A percentile compares a stretch with the other conserved stretches of the same genome.
These are phyloP conservation scores for Sminthurides bifidus DNA, from an alignment of 1,140 invertebrate species.

Conservation along the genomic window DNA sequence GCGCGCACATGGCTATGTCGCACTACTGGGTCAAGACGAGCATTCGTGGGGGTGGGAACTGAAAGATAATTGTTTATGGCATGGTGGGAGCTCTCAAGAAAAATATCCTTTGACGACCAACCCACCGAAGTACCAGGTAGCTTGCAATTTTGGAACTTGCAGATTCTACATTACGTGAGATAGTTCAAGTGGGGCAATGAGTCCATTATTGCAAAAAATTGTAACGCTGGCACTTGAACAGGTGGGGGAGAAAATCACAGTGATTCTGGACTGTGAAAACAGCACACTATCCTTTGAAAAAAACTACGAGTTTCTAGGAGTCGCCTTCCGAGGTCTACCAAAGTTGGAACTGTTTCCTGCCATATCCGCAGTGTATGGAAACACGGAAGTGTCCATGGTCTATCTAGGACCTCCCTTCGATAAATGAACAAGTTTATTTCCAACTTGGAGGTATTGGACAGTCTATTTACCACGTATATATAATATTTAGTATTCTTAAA, in stretches of 20 bases:
- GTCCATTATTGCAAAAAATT: no score
- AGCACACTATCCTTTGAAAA: constrained; percentile 96
- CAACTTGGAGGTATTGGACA: no score
- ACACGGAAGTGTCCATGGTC: constrained; percentile 99
- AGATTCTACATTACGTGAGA: no score
- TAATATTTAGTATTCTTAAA: no score
- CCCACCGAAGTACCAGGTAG: constrained; percentile 95
- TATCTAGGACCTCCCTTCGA: constrained; percentile 83
- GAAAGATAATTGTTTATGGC: constrained; percentile 91
- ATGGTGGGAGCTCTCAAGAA: constrained; percentile 91
- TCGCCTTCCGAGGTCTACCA: constrained; percentile 92
- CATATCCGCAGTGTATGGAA: constrained; percentile 95
- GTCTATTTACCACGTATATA: no score
- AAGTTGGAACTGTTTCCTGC: constrained; percentile 82
- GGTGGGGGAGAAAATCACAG: constrained; percentile 91
- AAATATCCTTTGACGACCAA: constrained; percentile 93
- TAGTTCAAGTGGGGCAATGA: no score
- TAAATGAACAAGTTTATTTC: no score
- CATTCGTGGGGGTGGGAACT: constrained; percentile 99
- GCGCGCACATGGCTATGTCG: constrained; percentile 54
- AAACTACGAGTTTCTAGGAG: constrained; percentile 95
- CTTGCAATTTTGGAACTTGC: no score
- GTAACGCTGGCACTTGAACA: no score
- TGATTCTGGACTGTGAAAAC: constrained; percentile 94
- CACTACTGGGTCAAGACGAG: constrained; percentile 85